Conservation (phyloP, 2,888 invertebrate genomes). For the Callimorpha dominula region DNA sequence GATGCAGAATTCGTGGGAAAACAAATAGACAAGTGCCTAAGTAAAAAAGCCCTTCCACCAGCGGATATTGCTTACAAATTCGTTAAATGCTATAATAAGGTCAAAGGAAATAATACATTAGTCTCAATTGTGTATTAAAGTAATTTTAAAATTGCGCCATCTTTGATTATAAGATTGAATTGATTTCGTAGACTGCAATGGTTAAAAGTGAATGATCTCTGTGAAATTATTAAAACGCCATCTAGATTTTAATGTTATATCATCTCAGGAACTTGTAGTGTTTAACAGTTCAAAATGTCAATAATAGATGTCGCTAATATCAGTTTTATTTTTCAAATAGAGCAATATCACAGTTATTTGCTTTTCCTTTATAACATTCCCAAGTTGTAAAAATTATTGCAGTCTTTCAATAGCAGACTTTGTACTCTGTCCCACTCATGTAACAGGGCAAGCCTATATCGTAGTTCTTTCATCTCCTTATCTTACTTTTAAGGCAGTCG, state of each 20-base stretch:
- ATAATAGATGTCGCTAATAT: slow-evolving; percentile 12
- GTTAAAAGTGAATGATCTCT: neutral
- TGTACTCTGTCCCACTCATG: too few species aligned
- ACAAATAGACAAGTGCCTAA: slow-evolving; percentile 61
- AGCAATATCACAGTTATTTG: too few species aligned
- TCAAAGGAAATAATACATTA: slow-evolving; percentile 25
- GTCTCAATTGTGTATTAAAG: slow-evolving; percentile 34
- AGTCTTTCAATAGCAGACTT: too few species aligned
- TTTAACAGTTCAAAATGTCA: neutral
- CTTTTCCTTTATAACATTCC: too few species aligned
- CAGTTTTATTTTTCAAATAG: neutral
- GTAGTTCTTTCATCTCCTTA: too few species aligned
- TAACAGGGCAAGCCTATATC: too few species aligned
- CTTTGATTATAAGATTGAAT: slow-evolving; percentile 22
- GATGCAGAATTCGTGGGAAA: slow-evolving; percentile 51
- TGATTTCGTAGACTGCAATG: neutral
- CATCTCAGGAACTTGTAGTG: neutral
- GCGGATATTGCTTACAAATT: slow-evolving; percentile 63
- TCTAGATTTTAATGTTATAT: slow-evolving; percentile 15
- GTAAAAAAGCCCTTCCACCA: slow-evolving; percentile 43
- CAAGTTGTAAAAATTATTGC: too few species aligned
- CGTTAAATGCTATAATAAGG: slow-evolving; percentile 56
- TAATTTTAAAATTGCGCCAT: slow-evolving; percentile 24
- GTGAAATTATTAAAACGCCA: slow-evolving; percentile 23
- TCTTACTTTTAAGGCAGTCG: too few species aligned